A percentile compares a stretch with the other conserved stretches of the same genome.
These are phyloP conservation scores for Epinephelus coioides DNA, from an alignment of 2,797 vertebrate genomes.

Conservation along the genomic window DNA sequence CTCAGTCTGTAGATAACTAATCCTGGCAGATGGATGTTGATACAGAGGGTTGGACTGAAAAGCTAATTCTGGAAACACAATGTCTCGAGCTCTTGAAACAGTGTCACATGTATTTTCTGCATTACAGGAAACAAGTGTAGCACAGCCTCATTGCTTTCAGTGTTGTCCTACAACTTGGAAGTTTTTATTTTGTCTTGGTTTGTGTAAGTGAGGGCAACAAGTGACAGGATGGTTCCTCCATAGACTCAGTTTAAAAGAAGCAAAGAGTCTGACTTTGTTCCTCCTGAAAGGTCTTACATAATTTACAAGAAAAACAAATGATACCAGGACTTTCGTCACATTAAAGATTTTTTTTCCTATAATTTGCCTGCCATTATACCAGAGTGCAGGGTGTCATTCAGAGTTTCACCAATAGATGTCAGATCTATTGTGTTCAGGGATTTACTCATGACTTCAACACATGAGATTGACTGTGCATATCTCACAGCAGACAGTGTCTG, in stretches of 20 bases:
- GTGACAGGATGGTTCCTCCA: neutral
- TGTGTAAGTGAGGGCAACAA: neutral
- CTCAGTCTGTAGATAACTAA: conserved; percentile 15
- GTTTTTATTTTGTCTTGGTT: no score
- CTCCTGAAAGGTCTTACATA: neutral
- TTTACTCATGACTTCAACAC: neutral
- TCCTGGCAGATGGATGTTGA: neutral
- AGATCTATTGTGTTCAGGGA: conserved; percentile 31
- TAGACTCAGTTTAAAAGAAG: neutral
- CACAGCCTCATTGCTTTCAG: neutral
- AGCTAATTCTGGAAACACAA: neutral
- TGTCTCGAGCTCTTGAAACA: neutral
- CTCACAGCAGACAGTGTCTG: neutral
- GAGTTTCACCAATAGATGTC: conserved; percentile 54
- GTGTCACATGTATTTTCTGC: neutral
- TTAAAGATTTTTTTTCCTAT: neutral
- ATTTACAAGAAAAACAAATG: neutral
- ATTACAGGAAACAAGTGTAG: neutral
- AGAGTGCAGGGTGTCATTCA: conserved; percentile 20
- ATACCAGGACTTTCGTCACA: neutral
- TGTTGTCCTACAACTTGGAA: no score
- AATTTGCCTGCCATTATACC: neutral
- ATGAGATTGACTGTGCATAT: neutral
- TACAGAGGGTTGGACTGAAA: neutral
- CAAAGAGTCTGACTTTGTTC: neutral